A percentile compares a stretch with the other conserved stretches of the same genome.
Conservation (phyloP, 2,113 vertebrate species). For the Corythoichthys intestinalis region DNA sequence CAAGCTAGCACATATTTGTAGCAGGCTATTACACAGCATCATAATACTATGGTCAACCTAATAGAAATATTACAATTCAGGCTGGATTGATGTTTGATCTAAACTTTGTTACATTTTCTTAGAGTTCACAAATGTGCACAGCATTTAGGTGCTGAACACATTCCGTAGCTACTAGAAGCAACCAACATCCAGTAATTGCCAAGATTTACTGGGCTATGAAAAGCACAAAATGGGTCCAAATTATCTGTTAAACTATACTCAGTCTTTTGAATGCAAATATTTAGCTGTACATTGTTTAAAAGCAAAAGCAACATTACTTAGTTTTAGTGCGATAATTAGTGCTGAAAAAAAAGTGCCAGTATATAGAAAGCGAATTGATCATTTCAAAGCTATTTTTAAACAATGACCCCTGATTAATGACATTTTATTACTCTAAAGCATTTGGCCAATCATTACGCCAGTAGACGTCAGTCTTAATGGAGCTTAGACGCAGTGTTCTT, state of each 20-base stretch:
- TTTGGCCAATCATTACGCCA: slow-evolving; percentile 19
- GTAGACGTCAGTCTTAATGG: slow-evolving; percentile 9
- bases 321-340: slow-evolving; percentile 15
- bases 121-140: background rate
- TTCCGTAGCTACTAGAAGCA: background rate
- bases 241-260: background rate
- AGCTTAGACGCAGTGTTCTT: slow-evolving; percentile 15
- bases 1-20: background rate
- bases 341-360: background rate
- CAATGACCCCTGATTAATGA: slow-evolving; percentile 35
- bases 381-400: background rate
- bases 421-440: slow-evolving; percentile 23
- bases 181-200: background rate
- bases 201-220: background rate
- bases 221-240: background rate
- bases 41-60: background rate
- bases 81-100: background rate
- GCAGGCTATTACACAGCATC: background rate
- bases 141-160: background rate
- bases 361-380: slow-evolving; percentile 25
- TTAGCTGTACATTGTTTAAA: background rate
- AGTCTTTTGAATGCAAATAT: background rate
- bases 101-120: background rate
- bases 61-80: background rate
- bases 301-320: slow-evolving; percentile 11